A percentile compares a stretch with the other conserved stretches of the same genome.
phyloP scores from a whole-genome alignment of 2,888 invertebrate species.

The Acleris holmiana region DNA sequence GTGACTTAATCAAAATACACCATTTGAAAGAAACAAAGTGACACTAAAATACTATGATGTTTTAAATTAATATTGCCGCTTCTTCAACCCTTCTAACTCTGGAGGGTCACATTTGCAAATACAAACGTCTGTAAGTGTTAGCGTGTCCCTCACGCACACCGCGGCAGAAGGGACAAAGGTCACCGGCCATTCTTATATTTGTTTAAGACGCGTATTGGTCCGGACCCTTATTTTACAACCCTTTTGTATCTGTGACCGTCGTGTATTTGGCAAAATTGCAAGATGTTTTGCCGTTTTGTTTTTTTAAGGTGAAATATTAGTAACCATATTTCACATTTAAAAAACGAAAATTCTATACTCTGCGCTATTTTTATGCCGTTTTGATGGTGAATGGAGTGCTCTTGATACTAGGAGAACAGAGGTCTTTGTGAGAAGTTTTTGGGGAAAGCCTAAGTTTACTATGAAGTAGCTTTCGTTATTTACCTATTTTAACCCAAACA shows the following conservation, averaged over 20 bases:
- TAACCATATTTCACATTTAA: neutral
- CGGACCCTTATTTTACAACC: constrained; percentile 62
- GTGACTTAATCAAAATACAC: too few relatives aligned
- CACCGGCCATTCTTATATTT: constrained; percentile 83
- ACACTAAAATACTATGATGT: too few relatives aligned
- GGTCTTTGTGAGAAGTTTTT: too few relatives aligned
- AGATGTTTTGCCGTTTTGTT: constrained; percentile 4
- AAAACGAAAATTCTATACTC: too few relatives aligned
- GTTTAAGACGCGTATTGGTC: constrained; percentile 80
- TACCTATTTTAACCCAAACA: too few relatives aligned
- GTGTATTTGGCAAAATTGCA: constrained; percentile 11
- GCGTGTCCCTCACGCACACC: constrained; percentile 79
- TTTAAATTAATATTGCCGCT: neutral
- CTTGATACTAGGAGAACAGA: too few relatives aligned
- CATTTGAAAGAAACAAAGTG: neutral
- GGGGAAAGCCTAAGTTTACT: too few relatives aligned
- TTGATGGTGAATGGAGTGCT: too few relatives aligned
- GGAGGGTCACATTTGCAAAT: constrained; percentile 79
- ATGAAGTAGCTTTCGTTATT: too few relatives aligned
- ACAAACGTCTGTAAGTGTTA: constrained; percentile 64
- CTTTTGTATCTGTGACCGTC: constrained; percentile 45
- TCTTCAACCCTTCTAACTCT: constrained; percentile 49
- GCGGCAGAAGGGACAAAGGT: constrained; percentile 75
- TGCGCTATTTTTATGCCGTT: too few relatives aligned
- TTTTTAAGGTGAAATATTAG: neutral